Percentiles rank a stretch among this genome's conserved stretches.
phyloP scores from a whole-genome alignment of 2,113 vertebrate genomes.

The Oceanodroma tethys region DNA sequence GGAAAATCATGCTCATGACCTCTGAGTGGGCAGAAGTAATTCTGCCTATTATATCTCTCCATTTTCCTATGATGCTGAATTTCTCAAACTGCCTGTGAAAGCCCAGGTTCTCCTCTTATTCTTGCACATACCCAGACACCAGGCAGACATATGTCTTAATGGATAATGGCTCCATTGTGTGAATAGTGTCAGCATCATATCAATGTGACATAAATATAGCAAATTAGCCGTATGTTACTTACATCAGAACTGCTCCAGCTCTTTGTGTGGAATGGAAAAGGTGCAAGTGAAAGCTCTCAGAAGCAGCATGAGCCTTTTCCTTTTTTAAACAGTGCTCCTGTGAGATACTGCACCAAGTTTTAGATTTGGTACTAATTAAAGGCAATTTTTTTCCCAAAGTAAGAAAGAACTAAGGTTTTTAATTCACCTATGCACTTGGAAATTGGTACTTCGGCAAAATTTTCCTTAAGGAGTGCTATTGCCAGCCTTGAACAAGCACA shows the following conservation, averaged over 20 bases:
- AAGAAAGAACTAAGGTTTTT: neutral
- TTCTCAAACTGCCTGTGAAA: conserved; percentile 33
- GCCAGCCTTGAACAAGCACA: neutral
- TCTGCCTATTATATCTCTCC: neutral
- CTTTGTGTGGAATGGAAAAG: conserved; percentile 39
- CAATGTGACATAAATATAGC: conserved; percentile 52
- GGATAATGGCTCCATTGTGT: conserved; percentile 53
- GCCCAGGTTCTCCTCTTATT: conserved; percentile 13
- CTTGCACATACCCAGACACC: neutral
- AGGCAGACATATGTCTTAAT: conserved; percentile 43
- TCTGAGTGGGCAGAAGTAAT: conserved; percentile 9
- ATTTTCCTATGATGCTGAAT: conserved; percentile 15
- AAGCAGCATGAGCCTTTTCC: conserved; percentile 20
- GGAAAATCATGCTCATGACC: conserved; percentile 4
- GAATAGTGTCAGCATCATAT: conserved; percentile 50
- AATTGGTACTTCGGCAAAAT: neutral
- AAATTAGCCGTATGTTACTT: conserved; percentile 42
- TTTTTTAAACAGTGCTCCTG: neutral
- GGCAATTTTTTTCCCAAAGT: neutral
- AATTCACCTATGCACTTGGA: neutral
- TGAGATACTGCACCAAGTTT: neutral
- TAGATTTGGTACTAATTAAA: neutral
- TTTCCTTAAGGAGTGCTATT: neutral
- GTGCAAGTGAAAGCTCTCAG: conserved; percentile 37
- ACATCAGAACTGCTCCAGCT: conserved; percentile 30